A percentile compares a stretch with the other conserved stretches of the same genome.
Evolutionary conservation across 2,113 vertebrate species (phyloP).

Genomic region (Lepus europaeus): DNA sequence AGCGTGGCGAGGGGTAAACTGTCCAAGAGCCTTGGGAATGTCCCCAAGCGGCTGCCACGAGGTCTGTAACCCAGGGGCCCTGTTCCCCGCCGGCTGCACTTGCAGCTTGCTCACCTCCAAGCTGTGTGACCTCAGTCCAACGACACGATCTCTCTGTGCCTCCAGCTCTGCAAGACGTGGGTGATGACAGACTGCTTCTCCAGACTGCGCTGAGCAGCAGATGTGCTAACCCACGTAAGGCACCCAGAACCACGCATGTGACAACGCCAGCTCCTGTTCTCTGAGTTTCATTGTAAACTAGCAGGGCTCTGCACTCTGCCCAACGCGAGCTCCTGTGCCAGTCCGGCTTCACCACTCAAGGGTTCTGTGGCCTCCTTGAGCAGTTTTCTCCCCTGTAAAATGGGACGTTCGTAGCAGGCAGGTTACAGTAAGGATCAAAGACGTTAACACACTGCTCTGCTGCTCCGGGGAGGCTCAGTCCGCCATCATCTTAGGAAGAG

Average conservation of each 20-base stretch:
- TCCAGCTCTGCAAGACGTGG: not conserved
- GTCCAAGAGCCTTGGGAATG: not conserved
- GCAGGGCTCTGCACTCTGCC: not conserved
- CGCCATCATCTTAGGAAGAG: not conserved
- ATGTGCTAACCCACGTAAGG: accelerated
- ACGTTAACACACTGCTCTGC: not conserved
- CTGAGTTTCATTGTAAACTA: accelerated
- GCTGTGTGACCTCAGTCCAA: not conserved
- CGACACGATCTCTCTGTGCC: not conserved
- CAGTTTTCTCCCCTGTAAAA: not conserved
- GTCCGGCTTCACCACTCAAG: not conserved
- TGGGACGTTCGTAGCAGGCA: accelerated
- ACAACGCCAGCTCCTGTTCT: accelerated
- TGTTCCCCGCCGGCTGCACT: too few species aligned
- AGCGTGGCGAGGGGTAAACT: not conserved
- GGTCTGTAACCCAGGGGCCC: too few species aligned
- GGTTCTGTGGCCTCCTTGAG: not conserved
- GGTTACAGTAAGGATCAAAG: too few species aligned
- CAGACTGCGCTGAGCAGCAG: not conserved
- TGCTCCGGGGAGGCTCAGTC: not conserved
- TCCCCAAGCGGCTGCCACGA: not conserved
- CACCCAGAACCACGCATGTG: not conserved
- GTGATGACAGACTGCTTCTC: not conserved
- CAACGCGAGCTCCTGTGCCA: too few species aligned
- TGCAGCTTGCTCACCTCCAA: not conserved